phyloP scores from a whole-genome alignment of 2,113 vertebrate genomes.

The Forbesichthys agassizii region DNA sequence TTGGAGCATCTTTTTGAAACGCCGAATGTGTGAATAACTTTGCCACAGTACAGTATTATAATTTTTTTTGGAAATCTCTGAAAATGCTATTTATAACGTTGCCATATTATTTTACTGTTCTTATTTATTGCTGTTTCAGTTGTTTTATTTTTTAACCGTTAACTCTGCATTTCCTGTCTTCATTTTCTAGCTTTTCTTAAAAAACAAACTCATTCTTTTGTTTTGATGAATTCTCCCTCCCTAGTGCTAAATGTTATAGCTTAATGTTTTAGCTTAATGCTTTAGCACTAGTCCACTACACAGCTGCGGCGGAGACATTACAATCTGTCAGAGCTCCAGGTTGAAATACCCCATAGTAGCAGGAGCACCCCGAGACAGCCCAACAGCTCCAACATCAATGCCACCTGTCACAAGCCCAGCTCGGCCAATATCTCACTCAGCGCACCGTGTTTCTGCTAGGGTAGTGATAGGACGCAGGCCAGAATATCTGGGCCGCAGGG shows the following conservation, averaged over 20 bases:
- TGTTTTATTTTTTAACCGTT: no score
- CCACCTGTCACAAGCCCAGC: constrained; percentile 54
- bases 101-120: background rate
- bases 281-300: background rate
- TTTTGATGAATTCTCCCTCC: constrained; percentile 6
- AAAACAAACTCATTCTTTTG: background rate
- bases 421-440: constrained; percentile 50
- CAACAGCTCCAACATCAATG: constrained; percentile 15
- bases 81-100: background rate
- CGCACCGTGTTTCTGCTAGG: constrained; percentile 41
- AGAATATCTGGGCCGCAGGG: constrained; percentile 38
- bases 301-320: constrained; percentile 6
- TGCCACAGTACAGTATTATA: no score
- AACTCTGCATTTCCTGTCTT: no score
- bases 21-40: no score
- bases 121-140: background rate
- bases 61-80: no score
- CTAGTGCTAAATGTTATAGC: background rate
- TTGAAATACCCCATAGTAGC: constrained; percentile 17
- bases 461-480: constrained; percentile 41
- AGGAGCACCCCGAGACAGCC: constrained; percentile 19
- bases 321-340: background rate
- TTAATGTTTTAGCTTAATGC: background rate
- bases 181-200: background rate
- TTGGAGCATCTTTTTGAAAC: background rate